Evolutionary conservation across 2,888 invertebrate species (phyloP), one percentile per base, ranked within the genome.

Genomic region (Oasisia sp.): DNA sequence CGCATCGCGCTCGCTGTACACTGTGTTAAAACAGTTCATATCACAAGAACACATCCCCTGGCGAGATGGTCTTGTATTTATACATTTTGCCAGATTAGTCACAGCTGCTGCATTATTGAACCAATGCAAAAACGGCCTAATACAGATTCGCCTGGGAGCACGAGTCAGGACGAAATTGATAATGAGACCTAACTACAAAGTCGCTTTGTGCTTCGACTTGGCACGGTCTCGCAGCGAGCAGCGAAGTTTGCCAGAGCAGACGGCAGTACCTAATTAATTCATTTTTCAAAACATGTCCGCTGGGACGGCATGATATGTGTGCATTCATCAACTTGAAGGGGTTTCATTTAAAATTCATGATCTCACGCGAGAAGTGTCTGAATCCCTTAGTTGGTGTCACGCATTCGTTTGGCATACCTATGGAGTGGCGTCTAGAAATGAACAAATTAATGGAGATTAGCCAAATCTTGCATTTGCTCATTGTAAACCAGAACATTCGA

Each of bases 341-440:
- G 74, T 74, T 74, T 74, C 74, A 74, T 74, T 27, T 74, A 74
- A 74, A 74, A 74, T 74, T 74, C 74, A 74, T n/a, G 74, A 74
- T 74, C 19, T 74, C 74, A 19, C 74, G 27, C 74, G 14, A 74
- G 27, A 74, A 19, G 74, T 19, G 74, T 74, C 19, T 74, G 74
- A 74, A 27, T 14, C 74, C 74, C 14, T 27, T n/a, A 27, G 74
- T 5, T 19, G 27, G 74, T 74, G n/a, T 74, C 74, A 74, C 74
- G 74, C n/a, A 74, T 74, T 27, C 8, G 74, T 74, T 74, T 27
- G 74, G 19, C 74, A 74, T 74, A 74, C 74, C 74, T 74, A 27
- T 27, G 11, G 27, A 27, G 74, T 74, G 74, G 74, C 74, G 27
- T 27, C 74, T 74, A 74, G 74, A 74, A 74, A 74, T 7, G 74